Evolutionary conservation across 2,888 invertebrate genomes (phyloP).

Genomic region (Acleris literana): DNA sequence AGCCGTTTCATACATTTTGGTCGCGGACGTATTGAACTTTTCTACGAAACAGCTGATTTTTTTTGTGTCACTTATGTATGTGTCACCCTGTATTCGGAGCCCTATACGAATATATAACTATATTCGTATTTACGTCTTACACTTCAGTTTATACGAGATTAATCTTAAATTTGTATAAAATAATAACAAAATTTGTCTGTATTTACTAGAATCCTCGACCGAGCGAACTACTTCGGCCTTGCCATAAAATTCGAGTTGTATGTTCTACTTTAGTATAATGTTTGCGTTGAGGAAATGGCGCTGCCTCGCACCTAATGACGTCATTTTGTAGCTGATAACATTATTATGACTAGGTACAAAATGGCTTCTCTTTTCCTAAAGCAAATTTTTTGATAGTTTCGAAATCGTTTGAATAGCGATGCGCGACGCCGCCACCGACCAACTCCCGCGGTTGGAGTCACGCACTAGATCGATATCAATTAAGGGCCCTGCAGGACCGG

Average conservation of each 20-base stretch:
- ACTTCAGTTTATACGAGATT: too few species aligned
- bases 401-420: slow-evolving; percentile 17
- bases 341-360: slow-evolving; percentile 51
- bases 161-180: background rate
- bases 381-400: slow-evolving; percentile 21
- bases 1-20: too few species aligned
- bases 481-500: slow-evolving; percentile 34
- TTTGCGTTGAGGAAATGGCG: slow-evolving; percentile 52
- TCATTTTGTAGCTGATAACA: slow-evolving; percentile 58
- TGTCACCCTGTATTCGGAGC: too few species aligned
- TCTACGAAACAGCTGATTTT: too few species aligned
- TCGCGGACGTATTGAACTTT: too few species aligned
- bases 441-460: slow-evolving; percentile 6
- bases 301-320: slow-evolving; percentile 52
- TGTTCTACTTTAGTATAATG: slow-evolving; percentile 42
- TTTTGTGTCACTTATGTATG: too few species aligned
- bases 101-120: too few species aligned
- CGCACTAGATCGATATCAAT: slow-evolving; percentile 36
- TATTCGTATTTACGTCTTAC: too few species aligned
- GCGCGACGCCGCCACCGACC: slow-evolving; percentile 4
- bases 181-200: background rate
- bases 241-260: background rate
- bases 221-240: background rate
- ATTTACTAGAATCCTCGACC: background rate
- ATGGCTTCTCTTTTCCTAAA: slow-evolving; percentile 46